phyloP scores from a whole-genome alignment of 2,797 vertebrate genomes.

The Arnoldichthys spilopterus region DNA sequence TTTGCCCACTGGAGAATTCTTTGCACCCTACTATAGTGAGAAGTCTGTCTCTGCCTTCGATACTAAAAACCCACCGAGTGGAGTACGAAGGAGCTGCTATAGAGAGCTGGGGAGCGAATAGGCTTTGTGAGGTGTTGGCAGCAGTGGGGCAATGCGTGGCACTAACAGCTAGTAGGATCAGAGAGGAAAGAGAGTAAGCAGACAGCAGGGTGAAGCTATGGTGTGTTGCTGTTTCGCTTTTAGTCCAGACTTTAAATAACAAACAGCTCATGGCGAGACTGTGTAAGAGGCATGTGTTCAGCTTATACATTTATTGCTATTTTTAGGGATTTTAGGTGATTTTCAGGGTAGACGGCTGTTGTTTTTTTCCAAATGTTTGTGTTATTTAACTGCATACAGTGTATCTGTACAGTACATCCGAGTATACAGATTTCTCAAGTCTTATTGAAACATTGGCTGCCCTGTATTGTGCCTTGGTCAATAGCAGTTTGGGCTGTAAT shows the following conservation, averaged over 20 bases:
- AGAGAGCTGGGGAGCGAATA: not conserved
- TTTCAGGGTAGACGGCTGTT: not conserved
- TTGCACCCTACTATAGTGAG: conserved; percentile 5
- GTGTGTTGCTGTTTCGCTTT: not conserved
- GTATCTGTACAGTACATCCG: not conserved
- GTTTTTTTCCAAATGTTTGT: not conserved
- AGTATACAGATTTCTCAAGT: not conserved
- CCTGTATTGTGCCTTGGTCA: not conserved
- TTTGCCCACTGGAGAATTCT: conserved; percentile 1
- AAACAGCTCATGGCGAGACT: not conserved
- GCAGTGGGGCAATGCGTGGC: not conserved
- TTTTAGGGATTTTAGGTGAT: not conserved
- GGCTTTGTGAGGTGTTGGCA: not conserved
- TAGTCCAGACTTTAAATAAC: not conserved
- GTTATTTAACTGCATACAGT: not conserved
- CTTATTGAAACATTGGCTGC: no score
- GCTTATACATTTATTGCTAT: not conserved
- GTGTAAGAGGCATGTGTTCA: not conserved
- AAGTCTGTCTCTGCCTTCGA: not conserved
- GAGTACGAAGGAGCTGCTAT: not conserved
- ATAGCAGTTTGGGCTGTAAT: no score
- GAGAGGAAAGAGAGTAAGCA: conserved; percentile 8
- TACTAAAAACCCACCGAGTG: not conserved
- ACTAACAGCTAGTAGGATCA: conserved; percentile 7
- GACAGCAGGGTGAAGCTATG: not conserved